A percentile compares a stretch with the other conserved stretches of the same genome.
Evolutionary conservation across 2,888 invertebrate species (phyloP).

Genomic region (Sepioteuthis lessoniana): DNA sequence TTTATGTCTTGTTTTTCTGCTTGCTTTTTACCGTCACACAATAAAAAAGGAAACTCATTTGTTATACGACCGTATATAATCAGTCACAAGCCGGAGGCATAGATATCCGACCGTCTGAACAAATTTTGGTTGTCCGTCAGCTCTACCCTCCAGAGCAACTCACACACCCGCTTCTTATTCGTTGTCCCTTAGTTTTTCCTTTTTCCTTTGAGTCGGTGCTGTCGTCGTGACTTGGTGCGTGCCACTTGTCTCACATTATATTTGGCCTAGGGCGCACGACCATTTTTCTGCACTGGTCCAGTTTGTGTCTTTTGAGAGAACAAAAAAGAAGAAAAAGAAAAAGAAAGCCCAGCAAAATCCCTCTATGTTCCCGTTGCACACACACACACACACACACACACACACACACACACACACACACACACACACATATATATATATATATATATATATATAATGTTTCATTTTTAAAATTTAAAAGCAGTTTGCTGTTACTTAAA

Average conservation of each 20-base stretch:
- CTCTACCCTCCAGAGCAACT: background rate
- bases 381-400: too few relatives aligned
- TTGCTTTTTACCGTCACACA: background rate
- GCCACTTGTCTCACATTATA: background rate
- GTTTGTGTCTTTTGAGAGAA: too few relatives aligned
- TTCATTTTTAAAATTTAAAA: too few relatives aligned
- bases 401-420: too few relatives aligned
- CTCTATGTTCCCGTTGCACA: too few relatives aligned
- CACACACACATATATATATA: too few relatives aligned
- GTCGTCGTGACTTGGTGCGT: background rate
- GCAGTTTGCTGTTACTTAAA: too few relatives aligned
- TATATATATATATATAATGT: too few relatives aligned
- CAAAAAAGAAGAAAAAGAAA: too few relatives aligned
- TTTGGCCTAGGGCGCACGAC: background rate
- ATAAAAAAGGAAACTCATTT: background rate
- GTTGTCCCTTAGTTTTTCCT: background rate
- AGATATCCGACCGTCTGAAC: background rate
- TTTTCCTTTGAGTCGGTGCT: background rate
- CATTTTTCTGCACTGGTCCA: background rate
- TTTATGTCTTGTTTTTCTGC: too few relatives aligned
- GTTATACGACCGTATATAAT: background rate
- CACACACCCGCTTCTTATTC: background rate
- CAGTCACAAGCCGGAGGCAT: background rate
- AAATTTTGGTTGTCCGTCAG: background rate
- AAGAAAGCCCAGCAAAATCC: too few relatives aligned